These are phyloP conservation scores for Baccha elongata DNA, from an alignment of 2,888 invertebrate species.

Conservation along the genomic window DNA sequence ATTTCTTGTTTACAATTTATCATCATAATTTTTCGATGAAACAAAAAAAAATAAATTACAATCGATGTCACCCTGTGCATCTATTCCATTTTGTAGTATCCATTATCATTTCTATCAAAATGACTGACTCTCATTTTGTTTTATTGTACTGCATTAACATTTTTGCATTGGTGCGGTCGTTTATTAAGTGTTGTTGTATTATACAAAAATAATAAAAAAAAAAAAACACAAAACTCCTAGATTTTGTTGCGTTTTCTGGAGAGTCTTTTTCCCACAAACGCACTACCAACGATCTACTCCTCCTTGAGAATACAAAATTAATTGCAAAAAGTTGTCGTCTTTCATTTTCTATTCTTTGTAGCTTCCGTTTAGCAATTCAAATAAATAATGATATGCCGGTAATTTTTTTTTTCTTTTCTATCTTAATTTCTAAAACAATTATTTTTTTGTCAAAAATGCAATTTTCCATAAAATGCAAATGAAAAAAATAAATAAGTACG, in stretches of 20 bases:
- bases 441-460: slow-evolving; percentile 61
- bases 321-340: slow-evolving; percentile 42
- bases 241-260: slow-evolving; percentile 47
- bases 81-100: slow-evolving; percentile 20
- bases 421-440: slow-evolving; percentile 58
- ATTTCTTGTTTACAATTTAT: too few species aligned
- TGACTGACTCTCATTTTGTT: slow-evolving; percentile 37
- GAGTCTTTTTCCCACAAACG: slow-evolving; percentile 3
- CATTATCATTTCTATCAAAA: slow-evolving; percentile 43
- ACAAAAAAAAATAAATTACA: not conserved
- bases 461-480: slow-evolving; percentile 35
- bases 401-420: slow-evolving; percentile 4
- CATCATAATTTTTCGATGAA: not conserved
- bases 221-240: slow-evolving; percentile 1
- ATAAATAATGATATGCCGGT: slow-evolving; percentile 47
- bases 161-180: not conserved
- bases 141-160: slow-evolving; percentile 60
- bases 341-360: slow-evolving; percentile 14
- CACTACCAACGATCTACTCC: slow-evolving; percentile 25
- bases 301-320: slow-evolving; percentile 28
- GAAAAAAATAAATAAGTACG: not conserved
- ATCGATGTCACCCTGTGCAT: slow-evolving; percentile 40
- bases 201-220: not conserved
- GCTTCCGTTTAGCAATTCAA: slow-evolving; percentile 67
- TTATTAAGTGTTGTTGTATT: slow-evolving; percentile 3